phyloP scores from a whole-genome alignment of 2,888 invertebrate genomes.

The Leptothorax acervorum region DNA sequence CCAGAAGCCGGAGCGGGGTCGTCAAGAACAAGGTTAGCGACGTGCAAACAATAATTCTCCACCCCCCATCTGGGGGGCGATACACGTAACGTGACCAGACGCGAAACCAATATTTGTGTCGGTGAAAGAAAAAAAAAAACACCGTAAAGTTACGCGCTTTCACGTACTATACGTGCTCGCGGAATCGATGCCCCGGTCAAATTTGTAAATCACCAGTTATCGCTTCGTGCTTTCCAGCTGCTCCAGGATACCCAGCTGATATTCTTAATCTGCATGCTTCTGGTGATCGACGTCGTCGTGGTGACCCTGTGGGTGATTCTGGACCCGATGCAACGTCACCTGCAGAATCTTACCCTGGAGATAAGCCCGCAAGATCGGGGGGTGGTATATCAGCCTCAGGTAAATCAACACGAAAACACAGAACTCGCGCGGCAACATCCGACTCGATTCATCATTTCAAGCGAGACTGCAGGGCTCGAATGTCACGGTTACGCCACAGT shows the following conservation, averaged over 20 bases:
- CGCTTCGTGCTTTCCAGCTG: constrained; percentile 86
- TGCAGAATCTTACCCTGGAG: constrained; percentile 93
- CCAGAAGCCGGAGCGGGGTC: constrained; percentile 92
- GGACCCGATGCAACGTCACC: constrained; percentile 95
- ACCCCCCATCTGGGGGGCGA: too few relatives aligned
- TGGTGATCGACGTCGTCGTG: constrained; percentile 93
- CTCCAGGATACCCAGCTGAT: constrained; percentile 96
- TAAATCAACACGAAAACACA: constrained; percentile 77
- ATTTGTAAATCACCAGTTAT: constrained; percentile 29
- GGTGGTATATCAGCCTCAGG: constrained; percentile 95
- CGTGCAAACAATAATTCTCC: constrained; percentile 27
- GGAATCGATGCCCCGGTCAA: neutral
- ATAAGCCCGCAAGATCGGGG: constrained; percentile 92
- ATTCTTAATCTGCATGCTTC: constrained; percentile 92
- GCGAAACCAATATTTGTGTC: constrained; percentile 25
- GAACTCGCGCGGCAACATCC: neutral
- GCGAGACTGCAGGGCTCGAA: neutral
- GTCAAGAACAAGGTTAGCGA: constrained; percentile 92
- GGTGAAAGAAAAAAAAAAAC: too few relatives aligned
- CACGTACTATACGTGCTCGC: neutral
- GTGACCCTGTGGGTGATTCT: constrained; percentile 94
- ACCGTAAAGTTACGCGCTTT: neutral
- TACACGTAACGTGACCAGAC: neutral
- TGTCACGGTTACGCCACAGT: constrained; percentile 10
- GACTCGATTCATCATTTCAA: neutral